phyloP scores from a whole-genome alignment of 2,797 vertebrate genomes.

The Zalophus californianus region DNA sequence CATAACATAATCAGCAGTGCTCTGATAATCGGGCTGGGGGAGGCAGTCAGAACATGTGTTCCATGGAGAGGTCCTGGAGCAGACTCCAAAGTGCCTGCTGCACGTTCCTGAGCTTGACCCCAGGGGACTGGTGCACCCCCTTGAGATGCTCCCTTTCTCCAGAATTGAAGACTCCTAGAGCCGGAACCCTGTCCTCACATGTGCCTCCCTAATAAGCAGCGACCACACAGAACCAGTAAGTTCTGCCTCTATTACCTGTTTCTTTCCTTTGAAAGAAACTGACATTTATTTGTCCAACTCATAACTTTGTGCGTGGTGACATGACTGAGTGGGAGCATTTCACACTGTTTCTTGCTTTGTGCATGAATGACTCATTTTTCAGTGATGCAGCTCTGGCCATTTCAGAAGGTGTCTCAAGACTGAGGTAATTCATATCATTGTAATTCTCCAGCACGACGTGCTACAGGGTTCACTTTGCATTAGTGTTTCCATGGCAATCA shows the following conservation, averaged over 20 bases:
- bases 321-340: conserved; percentile 63
- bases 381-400: conserved; percentile 74
- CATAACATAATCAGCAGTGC: conserved; percentile 84
- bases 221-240: neutral
- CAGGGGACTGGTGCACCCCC: neutral
- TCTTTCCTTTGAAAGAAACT: conserved; percentile 39
- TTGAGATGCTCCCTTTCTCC: neutral
- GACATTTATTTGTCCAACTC: conserved; percentile 48
- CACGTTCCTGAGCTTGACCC: conserved; percentile 52
- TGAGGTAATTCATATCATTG: conserved; percentile 78
- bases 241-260: neutral
- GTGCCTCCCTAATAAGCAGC: neutral
- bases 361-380: conserved; percentile 81
- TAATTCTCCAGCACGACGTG: conserved; percentile 81
- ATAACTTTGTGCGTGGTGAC: neutral
- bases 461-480: conserved; percentile 77
- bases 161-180: neutral
- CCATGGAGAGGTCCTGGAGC: conserved; percentile 70
- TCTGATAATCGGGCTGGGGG: conserved; percentile 82
- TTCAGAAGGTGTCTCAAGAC: conserved; percentile 82
- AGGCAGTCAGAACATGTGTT: conserved; percentile 83
- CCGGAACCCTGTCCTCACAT: neutral
- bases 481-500: conserved; percentile 87
- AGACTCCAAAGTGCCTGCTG: conserved; percentile 15
- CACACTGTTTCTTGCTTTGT: conserved; percentile 72